A percentile compares a stretch with the other conserved stretches of the same genome.
phyloP scores from a whole-genome alignment of 1,140 invertebrate species.

The Rhyzopertha dominica region DNA sequence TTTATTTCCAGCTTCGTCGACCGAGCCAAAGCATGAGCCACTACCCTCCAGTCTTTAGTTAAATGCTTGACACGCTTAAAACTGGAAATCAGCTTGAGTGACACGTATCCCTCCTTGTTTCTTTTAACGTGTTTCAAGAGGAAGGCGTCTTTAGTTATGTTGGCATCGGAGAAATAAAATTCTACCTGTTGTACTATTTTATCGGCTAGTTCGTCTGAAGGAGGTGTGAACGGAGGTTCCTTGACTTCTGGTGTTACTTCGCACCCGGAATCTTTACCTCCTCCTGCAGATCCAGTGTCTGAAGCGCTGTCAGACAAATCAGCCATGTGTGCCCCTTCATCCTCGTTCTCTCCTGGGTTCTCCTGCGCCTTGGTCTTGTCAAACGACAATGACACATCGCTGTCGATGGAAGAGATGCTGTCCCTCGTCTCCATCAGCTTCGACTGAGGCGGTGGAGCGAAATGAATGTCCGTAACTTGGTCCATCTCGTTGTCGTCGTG shows the following conservation, averaged over 20 bases:
- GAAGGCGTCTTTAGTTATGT: constrained; percentile 92
- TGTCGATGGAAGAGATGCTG: constrained; percentile 60
- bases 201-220: constrained; percentile 67
- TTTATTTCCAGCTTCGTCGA: constrained; percentile 86
- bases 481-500: constrained; percentile 33
- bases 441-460: constrained; percentile 47
- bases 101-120: constrained; percentile 93
- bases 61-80: constrained; percentile 89
- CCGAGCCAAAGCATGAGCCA: constrained; percentile 72
- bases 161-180: constrained; percentile 92
- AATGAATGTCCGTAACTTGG: constrained; percentile 39
- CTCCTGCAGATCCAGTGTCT: constrained; percentile 54
- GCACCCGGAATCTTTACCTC: constrained; percentile 61
- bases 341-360: constrained; percentile 45
- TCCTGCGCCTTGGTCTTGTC: constrained; percentile 48
- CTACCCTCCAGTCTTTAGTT: constrained; percentile 88
- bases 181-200: constrained; percentile 81
- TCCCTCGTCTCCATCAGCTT: constrained; percentile 56
- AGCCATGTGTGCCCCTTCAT: constrained; percentile 51
- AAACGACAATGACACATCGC: constrained; percentile 55
- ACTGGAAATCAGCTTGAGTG: constrained; percentile 87
- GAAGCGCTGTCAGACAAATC: constrained; percentile 61
- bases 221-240: constrained; percentile 54
- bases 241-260: constrained; percentile 54
- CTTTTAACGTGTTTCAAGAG: constrained; percentile 88